Percentiles rank a stretch among this genome's conserved stretches.
phyloP scores from a whole-genome alignment of 2,888 invertebrate genomes.

The Luffia ferchaultella region DNA sequence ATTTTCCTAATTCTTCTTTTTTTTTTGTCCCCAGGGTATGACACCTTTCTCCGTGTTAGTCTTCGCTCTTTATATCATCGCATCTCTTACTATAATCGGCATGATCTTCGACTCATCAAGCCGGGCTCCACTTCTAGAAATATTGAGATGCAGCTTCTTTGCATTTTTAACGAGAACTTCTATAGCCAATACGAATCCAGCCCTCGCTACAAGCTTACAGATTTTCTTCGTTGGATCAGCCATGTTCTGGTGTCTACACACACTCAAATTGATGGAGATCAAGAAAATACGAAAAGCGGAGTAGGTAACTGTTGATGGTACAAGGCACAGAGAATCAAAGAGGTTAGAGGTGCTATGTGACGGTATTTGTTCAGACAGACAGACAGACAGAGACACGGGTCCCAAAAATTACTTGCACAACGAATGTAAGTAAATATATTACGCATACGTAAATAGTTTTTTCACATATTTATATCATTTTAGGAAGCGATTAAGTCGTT shows the following conservation, averaged over 20 bases:
- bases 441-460: too few relatives aligned
- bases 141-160: constrained; percentile 70
- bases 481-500: too few relatives aligned
- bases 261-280: constrained; percentile 64
- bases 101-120: constrained; percentile 74
- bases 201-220: constrained; percentile 49
- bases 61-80: constrained; percentile 71
- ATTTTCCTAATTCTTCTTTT: too few relatives aligned
- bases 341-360: too few relatives aligned
- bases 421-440: too few relatives aligned
- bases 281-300: constrained; percentile 39
- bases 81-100: constrained; percentile 73
- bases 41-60: constrained; percentile 65
- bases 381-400: too few relatives aligned
- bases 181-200: constrained; percentile 34
- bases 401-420: too few relatives aligned
- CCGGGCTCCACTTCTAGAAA: constrained; percentile 69
- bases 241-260: constrained; percentile 71
- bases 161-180: constrained; percentile 54
- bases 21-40: constrained; percentile 65
- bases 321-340: too few relatives aligned
- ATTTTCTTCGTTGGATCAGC: constrained; percentile 68
- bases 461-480: too few relatives aligned
- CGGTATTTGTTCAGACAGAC: too few relatives aligned
- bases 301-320: not conserved